Percentiles rank a stretch among this genome's conserved stretches.
These are phyloP conservation scores for Cinclus mexicanus DNA, from an alignment of 2,113 vertebrate genomes.

Conservation along the genomic window DNA sequence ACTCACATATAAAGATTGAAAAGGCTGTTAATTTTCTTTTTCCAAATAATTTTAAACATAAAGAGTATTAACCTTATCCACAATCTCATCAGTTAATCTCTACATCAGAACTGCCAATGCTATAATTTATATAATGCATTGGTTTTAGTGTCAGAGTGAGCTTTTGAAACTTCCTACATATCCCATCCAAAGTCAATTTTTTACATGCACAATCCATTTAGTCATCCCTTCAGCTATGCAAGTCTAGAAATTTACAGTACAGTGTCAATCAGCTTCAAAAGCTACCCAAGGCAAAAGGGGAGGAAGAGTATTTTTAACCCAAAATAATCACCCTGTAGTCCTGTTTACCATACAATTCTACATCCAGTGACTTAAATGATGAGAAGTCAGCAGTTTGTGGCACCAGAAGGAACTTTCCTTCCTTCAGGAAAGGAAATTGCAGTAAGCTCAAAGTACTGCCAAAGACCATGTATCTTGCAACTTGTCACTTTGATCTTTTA, in stretches of 20 bases:
- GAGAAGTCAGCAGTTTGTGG: neutral
- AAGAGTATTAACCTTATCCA: neutral
- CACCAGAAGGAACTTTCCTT: neutral
- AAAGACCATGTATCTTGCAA: neutral
- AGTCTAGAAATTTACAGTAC: neutral
- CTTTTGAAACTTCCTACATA: neutral
- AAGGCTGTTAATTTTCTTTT: neutral
- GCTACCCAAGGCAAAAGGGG: neutral
- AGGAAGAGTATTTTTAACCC: neutral
- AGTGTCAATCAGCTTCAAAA: neutral
- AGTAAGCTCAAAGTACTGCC: neutral
- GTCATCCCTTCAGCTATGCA: neutral
- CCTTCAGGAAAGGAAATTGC: neutral
- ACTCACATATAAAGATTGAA: neutral
- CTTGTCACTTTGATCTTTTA: neutral
- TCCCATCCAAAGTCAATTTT: neutral
- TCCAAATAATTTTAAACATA: neutral
- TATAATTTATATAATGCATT: neutral
- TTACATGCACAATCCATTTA: neutral
- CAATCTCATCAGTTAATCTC: neutral
- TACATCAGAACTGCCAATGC: neutral
- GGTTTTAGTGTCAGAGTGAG: neutral
- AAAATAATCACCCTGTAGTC: neutral
- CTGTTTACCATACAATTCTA: neutral
- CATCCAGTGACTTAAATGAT: neutral